Conservation (phyloP, 2,888 invertebrate species). For the Deilephila porcellus region DNA sequence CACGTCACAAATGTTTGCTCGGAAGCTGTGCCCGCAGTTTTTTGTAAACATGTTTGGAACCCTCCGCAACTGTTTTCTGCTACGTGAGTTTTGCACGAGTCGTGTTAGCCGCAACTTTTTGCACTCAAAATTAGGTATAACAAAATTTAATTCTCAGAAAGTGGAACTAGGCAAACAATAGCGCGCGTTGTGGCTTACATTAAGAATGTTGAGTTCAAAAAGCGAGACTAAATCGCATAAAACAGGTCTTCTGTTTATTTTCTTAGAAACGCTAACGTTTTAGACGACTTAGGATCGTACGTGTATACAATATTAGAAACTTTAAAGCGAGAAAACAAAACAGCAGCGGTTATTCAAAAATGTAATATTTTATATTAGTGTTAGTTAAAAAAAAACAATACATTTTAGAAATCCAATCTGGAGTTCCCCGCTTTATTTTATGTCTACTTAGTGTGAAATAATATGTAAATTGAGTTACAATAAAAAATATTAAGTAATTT, state of each 20-base stretch:
- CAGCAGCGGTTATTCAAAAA: too few relatives aligned
- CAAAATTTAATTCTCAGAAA: constrained; percentile 37
- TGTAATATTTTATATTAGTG: too few relatives aligned
- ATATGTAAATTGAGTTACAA: too few relatives aligned
- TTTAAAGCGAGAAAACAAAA: background rate
- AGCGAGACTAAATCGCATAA: background rate
- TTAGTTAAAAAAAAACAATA: too few relatives aligned
- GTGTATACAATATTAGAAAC: background rate
- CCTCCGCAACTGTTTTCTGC: constrained; percentile 26
- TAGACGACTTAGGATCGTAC: background rate
- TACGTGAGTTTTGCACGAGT: constrained; percentile 30
- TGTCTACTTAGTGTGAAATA: too few relatives aligned
- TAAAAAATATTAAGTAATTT: too few relatives aligned
- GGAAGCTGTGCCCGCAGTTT: constrained; percentile 14
- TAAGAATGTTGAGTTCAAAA: background rate
- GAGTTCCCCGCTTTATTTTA: too few relatives aligned
- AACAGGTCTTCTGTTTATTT: background rate
- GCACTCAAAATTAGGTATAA: constrained; percentile 26
- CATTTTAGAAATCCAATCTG: too few relatives aligned
- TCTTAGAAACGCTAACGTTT: background rate
- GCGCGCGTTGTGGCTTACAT: background rate
- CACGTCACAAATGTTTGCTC: constrained; percentile 1
- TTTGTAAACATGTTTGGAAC: constrained; percentile 30
- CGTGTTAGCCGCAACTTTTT: constrained; percentile 12
- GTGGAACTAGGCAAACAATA: constrained; percentile 34